These are phyloP conservation scores for Salvelinus sp. DNA, from an alignment of 2,113 vertebrate species.

Conservation along the genomic window DNA sequence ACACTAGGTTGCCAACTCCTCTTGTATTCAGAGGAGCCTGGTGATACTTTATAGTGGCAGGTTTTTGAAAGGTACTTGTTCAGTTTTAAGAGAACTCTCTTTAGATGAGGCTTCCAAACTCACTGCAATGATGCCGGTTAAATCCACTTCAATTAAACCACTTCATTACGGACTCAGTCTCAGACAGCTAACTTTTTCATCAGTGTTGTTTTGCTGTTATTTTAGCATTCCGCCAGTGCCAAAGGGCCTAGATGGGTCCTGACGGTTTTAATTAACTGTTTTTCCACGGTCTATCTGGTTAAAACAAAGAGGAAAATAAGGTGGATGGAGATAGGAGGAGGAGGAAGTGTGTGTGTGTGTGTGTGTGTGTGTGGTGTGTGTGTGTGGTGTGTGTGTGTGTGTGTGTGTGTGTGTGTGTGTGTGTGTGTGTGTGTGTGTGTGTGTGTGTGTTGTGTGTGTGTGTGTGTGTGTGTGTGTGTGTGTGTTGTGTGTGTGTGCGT, in stretches of 20 bases:
- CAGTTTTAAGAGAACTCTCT: slow-evolving; percentile 59
- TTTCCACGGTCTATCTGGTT: slow-evolving; percentile 17
- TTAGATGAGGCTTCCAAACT: slow-evolving; percentile 64
- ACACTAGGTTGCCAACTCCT: slow-evolving; percentile 51
- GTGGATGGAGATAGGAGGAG: not conserved
- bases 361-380: no score
- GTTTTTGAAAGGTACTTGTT: slow-evolving; percentile 66
- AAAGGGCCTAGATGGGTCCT: slow-evolving; percentile 42
- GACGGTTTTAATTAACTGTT: slow-evolving; percentile 59
- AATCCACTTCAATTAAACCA: slow-evolving; percentile 55
- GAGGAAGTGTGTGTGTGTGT: not conserved
- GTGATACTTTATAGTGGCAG: slow-evolving; percentile 62
- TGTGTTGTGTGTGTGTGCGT: not conserved
- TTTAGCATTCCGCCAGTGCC: slow-evolving; percentile 26
- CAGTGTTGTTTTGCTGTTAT: slow-evolving; percentile 28
- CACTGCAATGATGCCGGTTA: slow-evolving; percentile 39
- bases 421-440: not conserved
- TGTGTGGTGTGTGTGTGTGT: no score
- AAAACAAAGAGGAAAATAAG: not conserved
- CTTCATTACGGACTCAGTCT: slow-evolving; percentile 42
- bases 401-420: no score
- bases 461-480: no score
- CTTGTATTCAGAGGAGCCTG: slow-evolving; percentile 66
- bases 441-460: not conserved
- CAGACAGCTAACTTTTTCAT: slow-evolving; percentile 28